phyloP scores from a whole-genome alignment of 2,113 vertebrate genomes.

The Ancistrus triradiatus region DNA sequence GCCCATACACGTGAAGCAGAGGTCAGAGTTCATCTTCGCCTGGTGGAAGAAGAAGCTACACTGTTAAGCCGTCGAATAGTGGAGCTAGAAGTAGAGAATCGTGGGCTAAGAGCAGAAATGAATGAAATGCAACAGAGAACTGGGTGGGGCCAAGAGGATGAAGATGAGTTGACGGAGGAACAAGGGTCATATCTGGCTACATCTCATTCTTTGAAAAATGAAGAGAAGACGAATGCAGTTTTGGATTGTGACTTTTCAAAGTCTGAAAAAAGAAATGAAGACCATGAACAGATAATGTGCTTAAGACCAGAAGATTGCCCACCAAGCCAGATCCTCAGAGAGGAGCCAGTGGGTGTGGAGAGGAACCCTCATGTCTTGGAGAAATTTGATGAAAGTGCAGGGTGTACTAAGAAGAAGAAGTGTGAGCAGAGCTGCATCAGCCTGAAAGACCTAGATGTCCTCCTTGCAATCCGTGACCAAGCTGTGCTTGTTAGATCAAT shows the following conservation, averaged over 20 bases:
- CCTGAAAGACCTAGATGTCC: slow-evolving; percentile 69
- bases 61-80: slow-evolving; percentile 91
- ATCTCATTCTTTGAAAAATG: slow-evolving; percentile 20
- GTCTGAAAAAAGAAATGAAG: slow-evolving; percentile 73
- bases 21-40: slow-evolving; percentile 87
- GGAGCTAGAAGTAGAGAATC: slow-evolving; percentile 95
- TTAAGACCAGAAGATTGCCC: no score
- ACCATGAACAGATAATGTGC: slow-evolving; percentile 66
- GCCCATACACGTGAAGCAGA: slow-evolving; percentile 81
- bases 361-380: slow-evolving; percentile 59
- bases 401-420: not conserved
- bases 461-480: slow-evolving; percentile 82
- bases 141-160: slow-evolving; percentile 62
- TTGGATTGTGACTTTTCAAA: slow-evolving; percentile 56
- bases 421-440: slow-evolving; percentile 5
- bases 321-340: slow-evolving; percentile 62
- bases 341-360: slow-evolving; percentile 60
- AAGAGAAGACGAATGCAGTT: slow-evolving; percentile 44
- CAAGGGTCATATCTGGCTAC: slow-evolving; percentile 28
- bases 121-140: slow-evolving; percentile 77
- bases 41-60: slow-evolving; percentile 96
- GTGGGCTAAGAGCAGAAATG: slow-evolving; percentile 89
- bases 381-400: slow-evolving; percentile 19
- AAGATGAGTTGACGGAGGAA: slow-evolving; percentile 66
- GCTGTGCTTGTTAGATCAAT: slow-evolving; percentile 78